Evolutionary conservation across 2,797 vertebrate species (phyloP), one percentile per base, ranked within the genome.

Genomic region (Sebastes variabilis): DNA sequence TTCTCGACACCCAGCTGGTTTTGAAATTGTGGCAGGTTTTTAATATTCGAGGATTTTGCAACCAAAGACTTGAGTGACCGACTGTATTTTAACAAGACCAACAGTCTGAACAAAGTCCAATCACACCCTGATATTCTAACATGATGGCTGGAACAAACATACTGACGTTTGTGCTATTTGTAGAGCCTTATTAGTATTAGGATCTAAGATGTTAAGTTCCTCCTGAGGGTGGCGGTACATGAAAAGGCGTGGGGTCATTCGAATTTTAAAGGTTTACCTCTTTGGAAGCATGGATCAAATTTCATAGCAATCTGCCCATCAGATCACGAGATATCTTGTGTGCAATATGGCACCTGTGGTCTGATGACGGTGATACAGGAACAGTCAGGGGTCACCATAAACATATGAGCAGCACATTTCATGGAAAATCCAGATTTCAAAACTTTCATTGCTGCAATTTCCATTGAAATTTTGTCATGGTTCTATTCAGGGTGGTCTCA

Each of bases 51-150:
- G 66, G 54, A 65, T 66, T 74, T 78, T 59, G 70, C 66, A 69
- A 65, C 49, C 74, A 82, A 61, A 68, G 64, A 56, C 32, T 68
- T 36, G 27, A 56, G 58, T 10, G 69, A 65, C 27, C 6, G 3
- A 38, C 22, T 64, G 36, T 30, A 22, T 60, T 75, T 79, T 46
- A 79, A 79, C 71, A 59, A 65, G 72, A 73, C 70, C 81, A 34
- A 66, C 81, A 61, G 62, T 72, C 67, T 76, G 61, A 81, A 11
- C 4, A 32, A 62, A 58, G 25, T 29, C 18, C 29, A 59, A 25
- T 82, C 67, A 62, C 32, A 66, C 27, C 38, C 22, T 56, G 32
- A 52, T 49, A 62, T 64, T 27, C 24, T 11, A 62, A 27, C 13
- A 22, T 30, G 27, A 24, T 18, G 11, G 12, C 1, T 52, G 24